These are phyloP conservation scores for Sphaerophoria rueppellii DNA, from an alignment of 2,888 invertebrate species.

Conservation along the genomic window DNA sequence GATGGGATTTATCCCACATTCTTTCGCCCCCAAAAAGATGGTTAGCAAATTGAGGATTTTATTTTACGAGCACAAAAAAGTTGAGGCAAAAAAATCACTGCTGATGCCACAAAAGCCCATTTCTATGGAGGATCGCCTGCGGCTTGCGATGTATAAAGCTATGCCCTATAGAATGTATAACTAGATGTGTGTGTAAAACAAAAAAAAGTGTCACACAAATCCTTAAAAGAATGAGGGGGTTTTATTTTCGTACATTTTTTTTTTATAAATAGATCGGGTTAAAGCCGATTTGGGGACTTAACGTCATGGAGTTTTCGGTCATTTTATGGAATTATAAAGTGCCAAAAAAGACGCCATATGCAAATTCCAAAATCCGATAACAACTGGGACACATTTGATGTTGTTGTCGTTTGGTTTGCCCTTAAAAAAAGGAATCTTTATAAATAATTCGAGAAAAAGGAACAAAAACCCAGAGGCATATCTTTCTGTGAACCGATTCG, in stretches of 20 bases:
- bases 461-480: background rate
- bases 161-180: background rate
- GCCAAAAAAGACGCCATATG: conserved; percentile 73
- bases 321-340: conserved; percentile 74
- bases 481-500: conserved; percentile 5
- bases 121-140: conserved; percentile 69
- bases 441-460: background rate
- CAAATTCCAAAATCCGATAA: conserved; percentile 72
- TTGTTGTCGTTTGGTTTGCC: conserved; percentile 64
- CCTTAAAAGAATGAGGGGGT: conserved; percentile 12
- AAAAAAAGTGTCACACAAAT: conserved; percentile 34
- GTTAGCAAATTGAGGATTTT: conserved; percentile 73
- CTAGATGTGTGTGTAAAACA: background rate
- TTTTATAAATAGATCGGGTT: conserved; percentile 50
- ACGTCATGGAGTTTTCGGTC: conserved; percentile 74
- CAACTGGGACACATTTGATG: conserved; percentile 73
- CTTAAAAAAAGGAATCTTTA: background rate
- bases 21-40: conserved; percentile 69
- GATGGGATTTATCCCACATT: conserved; percentile 64
- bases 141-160: conserved; percentile 53
- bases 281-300: conserved; percentile 73
- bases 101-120: conserved; percentile 69
- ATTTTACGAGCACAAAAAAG: conserved; percentile 53
- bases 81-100: conserved; percentile 17
- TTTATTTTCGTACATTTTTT: background rate